Conservation (phyloP, 2,797 vertebrate genomes). For the Thripadectes ignobilis region DNA sequence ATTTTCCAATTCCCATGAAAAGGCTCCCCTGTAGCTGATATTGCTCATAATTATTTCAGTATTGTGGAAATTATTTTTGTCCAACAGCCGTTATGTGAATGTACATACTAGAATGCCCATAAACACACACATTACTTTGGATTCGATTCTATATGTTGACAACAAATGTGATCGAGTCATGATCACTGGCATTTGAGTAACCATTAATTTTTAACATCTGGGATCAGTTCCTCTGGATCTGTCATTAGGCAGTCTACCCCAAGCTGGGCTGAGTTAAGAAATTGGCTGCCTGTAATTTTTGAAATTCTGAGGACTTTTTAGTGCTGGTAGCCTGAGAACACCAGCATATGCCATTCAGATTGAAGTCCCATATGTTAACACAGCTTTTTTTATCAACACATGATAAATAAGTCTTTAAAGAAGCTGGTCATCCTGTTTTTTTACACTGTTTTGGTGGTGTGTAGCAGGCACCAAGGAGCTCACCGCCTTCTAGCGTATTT, state of each 20-base stretch:
- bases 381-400: conserved; percentile 62
- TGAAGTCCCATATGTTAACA: conserved; percentile 70
- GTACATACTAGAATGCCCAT: background rate
- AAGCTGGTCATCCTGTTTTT: conserved; percentile 41
- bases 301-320: conserved; percentile 54
- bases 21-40: conserved; percentile 32
- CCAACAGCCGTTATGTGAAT: background rate
- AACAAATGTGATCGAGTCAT: background rate
- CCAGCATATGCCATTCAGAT: conserved; percentile 68
- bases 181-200: background rate
- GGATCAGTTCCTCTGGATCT: conserved; percentile 36
- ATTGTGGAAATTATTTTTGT: background rate
- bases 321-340: conserved; percentile 61
- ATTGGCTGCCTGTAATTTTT: conserved; percentile 48
- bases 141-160: background rate
- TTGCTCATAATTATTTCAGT: conserved; percentile 24
- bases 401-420: conserved; percentile 58
- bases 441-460: background rate
- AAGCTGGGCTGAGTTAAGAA: conserved; percentile 41
- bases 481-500: background rate
- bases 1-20: background rate
- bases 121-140: background rate
- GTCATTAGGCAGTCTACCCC: conserved; percentile 20
- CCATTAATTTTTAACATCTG: conserved; percentile 35
- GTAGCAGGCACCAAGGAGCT: conserved; percentile 27